Conservation (phyloP, 2,797 vertebrate species). For the Lacerta viridis region DNA sequence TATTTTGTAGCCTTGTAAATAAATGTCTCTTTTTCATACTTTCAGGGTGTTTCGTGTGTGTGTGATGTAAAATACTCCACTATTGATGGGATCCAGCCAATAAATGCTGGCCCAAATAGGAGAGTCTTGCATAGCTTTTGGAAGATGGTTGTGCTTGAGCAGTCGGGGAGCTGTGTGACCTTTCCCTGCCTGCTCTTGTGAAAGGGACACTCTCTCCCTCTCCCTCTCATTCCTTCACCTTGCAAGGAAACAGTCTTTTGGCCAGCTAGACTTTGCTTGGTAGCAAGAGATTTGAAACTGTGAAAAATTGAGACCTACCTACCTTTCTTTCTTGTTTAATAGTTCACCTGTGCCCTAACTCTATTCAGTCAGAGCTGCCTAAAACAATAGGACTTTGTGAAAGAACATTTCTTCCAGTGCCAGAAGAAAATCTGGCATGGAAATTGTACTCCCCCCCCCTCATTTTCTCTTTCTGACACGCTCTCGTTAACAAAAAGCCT, state of each 20-base stretch:
- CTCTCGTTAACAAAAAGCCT: constrained; percentile 13
- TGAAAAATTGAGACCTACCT: not conserved
- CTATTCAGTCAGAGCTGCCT: constrained; percentile 7
- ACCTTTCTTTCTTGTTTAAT: not conserved
- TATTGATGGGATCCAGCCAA: not conserved
- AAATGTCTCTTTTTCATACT: not conserved
- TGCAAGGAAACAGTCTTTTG: not conserved
- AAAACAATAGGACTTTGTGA: constrained; percentile 36
- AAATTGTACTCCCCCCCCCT: not conserved
- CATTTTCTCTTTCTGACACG: not conserved
- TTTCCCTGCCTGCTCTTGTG: not conserved
- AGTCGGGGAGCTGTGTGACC: not conserved
- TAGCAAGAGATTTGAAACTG: not conserved
- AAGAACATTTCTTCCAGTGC: constrained; percentile 21
- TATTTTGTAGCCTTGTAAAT: not conserved
- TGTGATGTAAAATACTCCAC: not conserved
- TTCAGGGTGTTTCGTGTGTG: not conserved
- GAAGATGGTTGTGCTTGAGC: not conserved
- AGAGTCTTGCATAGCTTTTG: not conserved
- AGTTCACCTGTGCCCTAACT: not conserved
- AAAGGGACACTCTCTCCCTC: not conserved
- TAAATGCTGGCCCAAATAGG: not conserved
- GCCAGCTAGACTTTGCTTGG: not conserved
- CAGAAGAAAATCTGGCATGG: constrained; percentile 19
- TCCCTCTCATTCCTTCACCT: not conserved